Percentiles rank a stretch among this genome's conserved stretches.
Evolutionary conservation across 2,797 vertebrate genomes (phyloP).

Genomic region (Sebastes melanostomus): DNA sequence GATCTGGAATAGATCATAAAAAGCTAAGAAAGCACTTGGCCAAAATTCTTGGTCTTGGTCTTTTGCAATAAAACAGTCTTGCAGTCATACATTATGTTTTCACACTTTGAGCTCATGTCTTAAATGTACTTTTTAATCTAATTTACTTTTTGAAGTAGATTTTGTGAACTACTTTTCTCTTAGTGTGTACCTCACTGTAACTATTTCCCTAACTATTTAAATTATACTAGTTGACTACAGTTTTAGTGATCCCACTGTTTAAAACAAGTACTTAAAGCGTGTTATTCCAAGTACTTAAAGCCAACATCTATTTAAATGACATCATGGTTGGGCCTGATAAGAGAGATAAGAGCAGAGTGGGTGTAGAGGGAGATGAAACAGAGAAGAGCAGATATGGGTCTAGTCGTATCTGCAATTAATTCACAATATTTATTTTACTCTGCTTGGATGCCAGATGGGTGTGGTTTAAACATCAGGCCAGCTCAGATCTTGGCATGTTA

Average conservation of each 20-base stretch:
- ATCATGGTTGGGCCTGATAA: not conserved
- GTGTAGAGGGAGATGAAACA: not conserved
- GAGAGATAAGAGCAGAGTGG: not conserved
- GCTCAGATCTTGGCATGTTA: slow-evolving; percentile 43
- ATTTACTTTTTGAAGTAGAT: not conserved
- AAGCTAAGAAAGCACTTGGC: not conserved
- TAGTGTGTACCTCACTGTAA: not conserved
- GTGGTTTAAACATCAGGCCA: slow-evolving; percentile 34
- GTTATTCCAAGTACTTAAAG: not conserved
- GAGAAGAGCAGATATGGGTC: not conserved
- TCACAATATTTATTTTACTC: slow-evolving; percentile 13
- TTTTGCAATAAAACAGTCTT: not conserved
- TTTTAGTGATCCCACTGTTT: not conserved
- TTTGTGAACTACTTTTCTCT: not conserved
- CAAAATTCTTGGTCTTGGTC: not conserved
- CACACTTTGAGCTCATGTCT: not conserved
- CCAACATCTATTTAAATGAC: not conserved
- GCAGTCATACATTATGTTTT: not conserved
- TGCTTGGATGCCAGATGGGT: slow-evolving; percentile 29
- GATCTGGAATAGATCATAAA: not conserved
- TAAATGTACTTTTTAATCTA: not conserved
- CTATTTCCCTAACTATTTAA: not conserved
- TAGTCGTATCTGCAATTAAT: not conserved
- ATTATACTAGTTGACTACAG: not conserved
- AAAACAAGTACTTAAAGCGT: not conserved